Base-by-base conservation (phyloP, 1,140 invertebrate genomes). In the Odontomachus brunneus region DNA sequence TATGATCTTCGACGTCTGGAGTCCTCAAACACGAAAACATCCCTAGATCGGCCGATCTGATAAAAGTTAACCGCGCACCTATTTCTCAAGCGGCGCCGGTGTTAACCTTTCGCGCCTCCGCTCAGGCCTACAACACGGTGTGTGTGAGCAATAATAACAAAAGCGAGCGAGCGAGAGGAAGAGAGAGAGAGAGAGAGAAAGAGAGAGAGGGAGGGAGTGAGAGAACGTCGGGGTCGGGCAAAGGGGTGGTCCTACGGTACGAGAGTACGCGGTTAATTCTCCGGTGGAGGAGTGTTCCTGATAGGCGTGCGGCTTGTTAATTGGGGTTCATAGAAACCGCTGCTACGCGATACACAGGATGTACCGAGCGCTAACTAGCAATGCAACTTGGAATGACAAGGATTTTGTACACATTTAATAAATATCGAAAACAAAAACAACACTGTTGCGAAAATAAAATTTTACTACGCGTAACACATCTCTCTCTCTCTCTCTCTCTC, bases 321-420 rank as follows among this genome's bases (percentile, higher is more conserved):
- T 85, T 44, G 38, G 78, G 76, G 63, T 85, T 86, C 82, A 82
- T 86, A 85, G 76, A 84, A 66, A 82, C 67, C 51, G 33, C 44
- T n/a, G 19, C 26, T 29, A 4, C n/a, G 26, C 51, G 22, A 67
- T 59, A 29, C 65, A 24, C 53, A 7, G 5, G 9, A 44, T 44
- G 38, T 44, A 7, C 9, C 38, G 38, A 44, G 9, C 38, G 38
- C 38, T 44, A 44, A 44, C 9, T 33, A 33, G 38, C 38, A 11
- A 44, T 44, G 38, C 38, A 11, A 44, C 38, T 44, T 11, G 38
- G 3, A 7, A 44, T 0, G 38, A 44, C 38, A 7, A 44, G 38
- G 38, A 44, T 44, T 44, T 44, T 7, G 38, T 11, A 7, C 38
- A 44, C 38, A 44, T 7, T 1, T 7, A 11, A 3, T 7, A 11